These are phyloP conservation scores for Enteromius argenteus DNA, from an alignment of 2,797 vertebrate species.

Conservation along the genomic window DNA sequence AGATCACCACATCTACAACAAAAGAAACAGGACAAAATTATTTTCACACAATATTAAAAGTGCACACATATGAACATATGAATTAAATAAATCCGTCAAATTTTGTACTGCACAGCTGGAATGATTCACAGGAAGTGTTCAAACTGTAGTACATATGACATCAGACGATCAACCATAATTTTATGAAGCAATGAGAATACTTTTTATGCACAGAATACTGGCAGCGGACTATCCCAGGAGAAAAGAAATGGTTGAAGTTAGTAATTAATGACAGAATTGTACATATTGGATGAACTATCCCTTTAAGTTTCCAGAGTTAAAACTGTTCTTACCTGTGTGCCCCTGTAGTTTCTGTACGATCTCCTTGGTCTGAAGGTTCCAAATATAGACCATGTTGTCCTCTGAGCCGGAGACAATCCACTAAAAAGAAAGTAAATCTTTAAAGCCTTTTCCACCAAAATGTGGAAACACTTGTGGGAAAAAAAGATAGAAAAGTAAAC, in stretches of 20 bases:
- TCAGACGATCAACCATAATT: background rate
- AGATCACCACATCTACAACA: conserved; percentile 93
- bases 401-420: conserved; percentile 99
- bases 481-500: background rate
- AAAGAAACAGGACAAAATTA: background rate
- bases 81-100: background rate
- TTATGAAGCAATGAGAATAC: too few relatives aligned
- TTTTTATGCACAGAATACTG: too few relatives aligned
- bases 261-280: background rate
- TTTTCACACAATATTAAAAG: background rate
- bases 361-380: conserved; percentile 99
- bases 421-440: conserved; percentile 69
- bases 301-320: background rate
- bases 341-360: conserved; percentile 98
- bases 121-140: background rate
- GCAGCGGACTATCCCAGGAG: too few relatives aligned
- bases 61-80: background rate
- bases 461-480: background rate
- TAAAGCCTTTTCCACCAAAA: background rate
- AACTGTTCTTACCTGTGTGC: conserved; percentile 87
- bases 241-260: background rate
- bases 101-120: background rate
- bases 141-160: background rate
- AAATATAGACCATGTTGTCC: conserved; percentile 98
- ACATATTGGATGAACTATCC: background rate